A percentile compares a stretch with the other conserved stretches of the same genome.
phyloP scores from a whole-genome alignment of 2,797 vertebrate species.

The Ciconia nigra region DNA sequence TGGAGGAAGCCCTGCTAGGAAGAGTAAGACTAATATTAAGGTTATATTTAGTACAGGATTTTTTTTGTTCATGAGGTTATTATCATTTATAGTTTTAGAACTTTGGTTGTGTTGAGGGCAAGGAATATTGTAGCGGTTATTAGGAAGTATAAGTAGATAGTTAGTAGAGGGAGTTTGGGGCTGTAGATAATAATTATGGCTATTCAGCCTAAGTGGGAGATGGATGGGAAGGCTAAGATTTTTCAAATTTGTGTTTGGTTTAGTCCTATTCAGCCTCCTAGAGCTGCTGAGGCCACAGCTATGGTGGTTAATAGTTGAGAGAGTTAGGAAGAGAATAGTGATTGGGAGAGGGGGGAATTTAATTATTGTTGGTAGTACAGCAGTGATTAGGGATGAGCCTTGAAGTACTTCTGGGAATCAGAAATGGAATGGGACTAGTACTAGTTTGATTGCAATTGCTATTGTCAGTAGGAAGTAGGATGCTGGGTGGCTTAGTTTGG shows the following conservation, averaged over 20 bases:
- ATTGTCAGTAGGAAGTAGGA: accelerated
- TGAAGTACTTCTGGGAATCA: neutral
- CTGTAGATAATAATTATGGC: too few species aligned
- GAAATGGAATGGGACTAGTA: neutral
- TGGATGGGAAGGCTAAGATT: neutral
- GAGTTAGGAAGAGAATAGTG: accelerated
- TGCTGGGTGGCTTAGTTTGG: neutral
- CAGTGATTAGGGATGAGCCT: accelerated
- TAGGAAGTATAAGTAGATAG: too few species aligned
- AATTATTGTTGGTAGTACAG: neutral
- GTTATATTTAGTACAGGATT: too few species aligned
- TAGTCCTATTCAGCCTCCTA: neutral
- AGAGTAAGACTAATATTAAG: too few species aligned
- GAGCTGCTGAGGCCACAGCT: neutral
- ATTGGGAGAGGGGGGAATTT: neutral
- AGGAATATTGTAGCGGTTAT: too few species aligned
- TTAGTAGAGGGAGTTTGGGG: too few species aligned
- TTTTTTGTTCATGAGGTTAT: too few species aligned
- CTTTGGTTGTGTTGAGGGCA: too few species aligned
- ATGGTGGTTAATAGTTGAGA: neutral
- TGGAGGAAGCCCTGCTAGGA: too few species aligned
- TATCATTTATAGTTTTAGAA: too few species aligned
- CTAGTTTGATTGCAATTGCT: neutral
- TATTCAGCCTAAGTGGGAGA: neutral
- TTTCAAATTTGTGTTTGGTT: neutral